Evolutionary conservation across 2,888 invertebrate genomes (phyloP).

Genomic region (Limnephilus lunatus): DNA sequence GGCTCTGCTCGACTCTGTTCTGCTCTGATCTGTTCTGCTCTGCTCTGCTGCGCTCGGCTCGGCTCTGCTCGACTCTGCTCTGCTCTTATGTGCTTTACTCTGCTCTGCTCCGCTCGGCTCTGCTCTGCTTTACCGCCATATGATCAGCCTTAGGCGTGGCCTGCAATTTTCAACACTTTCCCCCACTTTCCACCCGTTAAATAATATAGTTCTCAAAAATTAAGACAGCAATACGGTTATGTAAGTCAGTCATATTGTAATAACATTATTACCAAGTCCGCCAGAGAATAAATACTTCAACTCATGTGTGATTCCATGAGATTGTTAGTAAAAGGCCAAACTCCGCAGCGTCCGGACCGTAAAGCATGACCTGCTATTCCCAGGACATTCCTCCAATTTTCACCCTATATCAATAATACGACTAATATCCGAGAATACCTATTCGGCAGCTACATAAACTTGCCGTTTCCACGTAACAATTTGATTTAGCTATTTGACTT

Average conservation of each 20-base stretch:
- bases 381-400: constrained; percentile 4
- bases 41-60: too few species aligned
- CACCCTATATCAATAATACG: constrained; percentile 27
- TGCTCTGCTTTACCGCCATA: neutral
- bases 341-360: neutral
- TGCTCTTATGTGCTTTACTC: too few species aligned
- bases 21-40: too few species aligned
- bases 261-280: neutral
- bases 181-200: neutral
- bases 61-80: too few species aligned
- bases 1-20: too few species aligned
- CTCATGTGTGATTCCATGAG: neutral
- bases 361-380: neutral
- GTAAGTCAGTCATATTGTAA: neutral
- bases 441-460: constrained; percentile 15
- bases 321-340: neutral
- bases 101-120: too few species aligned
- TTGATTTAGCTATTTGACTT: constrained; percentile 49
- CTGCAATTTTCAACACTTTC: neutral
- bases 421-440: neutral
- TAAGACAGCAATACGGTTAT: neutral
- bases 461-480: constrained; percentile 36
- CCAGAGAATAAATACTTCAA: neutral
- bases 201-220: neutral
- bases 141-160: neutral